Conservation (phyloP, 2,113 vertebrate genomes). For the Loxodonta africana region DNA sequence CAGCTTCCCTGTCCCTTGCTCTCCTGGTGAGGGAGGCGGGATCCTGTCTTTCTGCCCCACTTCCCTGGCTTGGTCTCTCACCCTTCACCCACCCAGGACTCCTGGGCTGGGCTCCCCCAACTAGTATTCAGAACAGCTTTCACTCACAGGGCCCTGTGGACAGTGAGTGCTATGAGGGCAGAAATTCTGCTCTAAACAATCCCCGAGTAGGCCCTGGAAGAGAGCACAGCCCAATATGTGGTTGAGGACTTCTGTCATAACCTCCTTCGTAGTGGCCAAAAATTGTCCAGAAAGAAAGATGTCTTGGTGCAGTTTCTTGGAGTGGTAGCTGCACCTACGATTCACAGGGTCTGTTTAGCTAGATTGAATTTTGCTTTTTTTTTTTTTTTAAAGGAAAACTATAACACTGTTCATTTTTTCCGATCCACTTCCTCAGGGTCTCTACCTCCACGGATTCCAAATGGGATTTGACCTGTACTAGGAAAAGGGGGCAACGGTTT, state of each 20-base stretch:
- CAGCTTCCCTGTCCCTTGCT: rapidly evolving
- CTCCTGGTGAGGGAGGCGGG: not conserved
- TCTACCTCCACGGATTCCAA: not conserved
- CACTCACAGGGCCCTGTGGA: not conserved
- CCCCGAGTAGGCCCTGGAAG: rapidly evolving
- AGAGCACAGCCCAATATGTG: rapidly evolving
- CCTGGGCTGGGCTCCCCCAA: not conserved
- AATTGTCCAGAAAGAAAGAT: not conserved
- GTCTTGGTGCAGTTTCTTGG: not conserved
- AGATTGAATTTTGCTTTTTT: not conserved
- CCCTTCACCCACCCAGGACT: not conserved
- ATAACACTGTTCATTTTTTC: not conserved
- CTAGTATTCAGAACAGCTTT: not conserved
- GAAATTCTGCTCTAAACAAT: too few relatives aligned
- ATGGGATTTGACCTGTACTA: not conserved
- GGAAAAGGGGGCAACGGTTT: not conserved
- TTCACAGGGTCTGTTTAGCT: not conserved
- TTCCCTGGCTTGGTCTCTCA: not conserved
- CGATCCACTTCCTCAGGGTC: not conserved
- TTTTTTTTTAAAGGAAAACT: not conserved
- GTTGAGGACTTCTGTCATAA: not conserved
- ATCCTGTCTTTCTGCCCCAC: not conserved
- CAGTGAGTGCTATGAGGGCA: rapidly evolving
- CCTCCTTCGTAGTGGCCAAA: not conserved
- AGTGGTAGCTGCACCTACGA: not conserved